Evolutionary conservation across 2,797 vertebrate genomes (phyloP).

Genomic region (Enteromius afrohamiltoni): DNA sequence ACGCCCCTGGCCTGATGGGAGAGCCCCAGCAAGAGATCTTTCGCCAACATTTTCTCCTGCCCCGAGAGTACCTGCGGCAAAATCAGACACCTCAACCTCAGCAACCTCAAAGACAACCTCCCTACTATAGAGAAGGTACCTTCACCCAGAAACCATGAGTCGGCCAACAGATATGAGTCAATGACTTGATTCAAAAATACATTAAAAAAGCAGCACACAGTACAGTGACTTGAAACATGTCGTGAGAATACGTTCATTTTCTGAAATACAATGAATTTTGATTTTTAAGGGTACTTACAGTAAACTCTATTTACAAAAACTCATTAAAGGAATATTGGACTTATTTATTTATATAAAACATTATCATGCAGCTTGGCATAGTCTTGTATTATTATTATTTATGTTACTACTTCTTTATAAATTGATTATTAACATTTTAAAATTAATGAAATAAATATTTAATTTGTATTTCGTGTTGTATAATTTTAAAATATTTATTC

Average conservation of each 20-base stretch:
- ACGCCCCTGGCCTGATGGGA: constrained; percentile 48
- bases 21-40: constrained; percentile 63
- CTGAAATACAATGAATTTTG: neutral
- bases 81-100: constrained; percentile 63
- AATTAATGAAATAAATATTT: neutral
- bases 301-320: neutral
- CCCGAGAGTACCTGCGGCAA: constrained; percentile 60
- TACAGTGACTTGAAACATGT: neutral
- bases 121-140: constrained; percentile 74
- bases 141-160: neutral
- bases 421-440: neutral
- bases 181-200: neutral
- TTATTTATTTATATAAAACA: neutral
- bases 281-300: neutral
- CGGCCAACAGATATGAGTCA: no score
- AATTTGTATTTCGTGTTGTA: neutral
- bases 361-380: neutral
- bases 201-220: neutral
- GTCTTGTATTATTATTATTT: neutral
- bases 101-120: constrained; percentile 66
- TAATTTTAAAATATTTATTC: neutral
- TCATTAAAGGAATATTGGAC: neutral
- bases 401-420: neutral
- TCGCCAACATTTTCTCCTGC: constrained; percentile 58
- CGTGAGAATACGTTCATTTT: neutral